Evolutionary conservation across 2,113 vertebrate species (phyloP).

Genomic region (Poecile atricapillus): DNA sequence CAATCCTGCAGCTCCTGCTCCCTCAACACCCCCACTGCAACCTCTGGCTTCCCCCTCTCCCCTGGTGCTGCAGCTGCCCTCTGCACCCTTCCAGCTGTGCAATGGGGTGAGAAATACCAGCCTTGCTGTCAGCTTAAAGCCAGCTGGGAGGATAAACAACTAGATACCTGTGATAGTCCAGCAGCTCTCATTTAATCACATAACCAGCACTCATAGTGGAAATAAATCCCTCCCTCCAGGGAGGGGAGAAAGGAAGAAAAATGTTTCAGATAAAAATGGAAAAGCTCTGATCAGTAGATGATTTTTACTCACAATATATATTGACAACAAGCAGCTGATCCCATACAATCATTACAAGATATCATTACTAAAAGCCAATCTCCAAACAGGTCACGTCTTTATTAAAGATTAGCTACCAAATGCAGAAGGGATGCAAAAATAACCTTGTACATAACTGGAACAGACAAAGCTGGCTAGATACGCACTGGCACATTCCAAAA

Average conservation of each 20-base stretch:
- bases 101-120: background rate
- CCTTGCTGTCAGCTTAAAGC: background rate
- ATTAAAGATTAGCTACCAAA: background rate
- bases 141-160: background rate
- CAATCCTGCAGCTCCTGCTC: fast-evolving
- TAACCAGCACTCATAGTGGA: background rate
- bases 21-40: fast-evolving
- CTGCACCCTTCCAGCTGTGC: background rate
- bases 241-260: background rate
- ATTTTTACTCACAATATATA: background rate
- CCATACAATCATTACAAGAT: background rate
- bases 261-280: background rate
- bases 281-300: background rate
- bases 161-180: too few relatives aligned
- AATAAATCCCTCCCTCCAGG: background rate
- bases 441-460: background rate
- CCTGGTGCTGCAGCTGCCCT: fast-evolving
- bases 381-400: background rate
- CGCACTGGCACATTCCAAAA: background rate
- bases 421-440: background rate
- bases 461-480: background rate
- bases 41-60: background rate
- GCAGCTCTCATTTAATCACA: background rate
- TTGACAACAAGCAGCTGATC: background rate
- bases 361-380: background rate